These are phyloP conservation scores for Trypoxylus dichotomus DNA, from an alignment of 1,140 invertebrate genomes.

Conservation along the genomic window DNA sequence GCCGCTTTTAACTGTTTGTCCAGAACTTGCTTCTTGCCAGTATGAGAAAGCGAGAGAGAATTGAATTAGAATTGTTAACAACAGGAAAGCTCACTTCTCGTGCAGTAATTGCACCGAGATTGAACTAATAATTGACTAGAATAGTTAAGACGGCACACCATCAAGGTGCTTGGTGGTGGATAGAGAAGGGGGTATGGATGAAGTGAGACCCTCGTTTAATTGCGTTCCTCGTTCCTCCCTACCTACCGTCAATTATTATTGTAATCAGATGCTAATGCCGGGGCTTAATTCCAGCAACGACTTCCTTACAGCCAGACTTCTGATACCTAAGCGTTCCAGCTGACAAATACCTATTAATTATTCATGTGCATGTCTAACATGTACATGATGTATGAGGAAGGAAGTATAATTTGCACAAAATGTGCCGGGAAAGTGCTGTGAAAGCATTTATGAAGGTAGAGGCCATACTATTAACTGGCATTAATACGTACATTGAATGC, in stretches of 20 bases:
- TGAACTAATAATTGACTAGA: slow-evolving; percentile 42
- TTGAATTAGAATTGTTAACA: slow-evolving; percentile 39
- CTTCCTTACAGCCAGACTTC: slow-evolving; percentile 17
- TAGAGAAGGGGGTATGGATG: not conserved
- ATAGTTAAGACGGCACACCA: slow-evolving; percentile 29
- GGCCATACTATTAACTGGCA: not conserved
- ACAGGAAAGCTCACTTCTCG: slow-evolving; percentile 33
- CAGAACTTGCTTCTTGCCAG: not conserved
- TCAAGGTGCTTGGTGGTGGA: not conserved
- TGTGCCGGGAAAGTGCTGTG: not conserved
- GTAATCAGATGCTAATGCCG: slow-evolving; percentile 35
- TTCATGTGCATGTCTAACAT: slow-evolving; percentile 8
- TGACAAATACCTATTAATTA: slow-evolving; percentile 32
- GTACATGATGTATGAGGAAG: not conserved
- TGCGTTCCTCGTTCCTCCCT: slow-evolving; percentile 33
- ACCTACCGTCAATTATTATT: slow-evolving; percentile 37
- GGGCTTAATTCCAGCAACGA: slow-evolving; percentile 18
- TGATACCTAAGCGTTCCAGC: slow-evolving; percentile 24
- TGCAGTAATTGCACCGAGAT: slow-evolving; percentile 38
- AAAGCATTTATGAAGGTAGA: not conserved
- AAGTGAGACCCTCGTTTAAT: slow-evolving; percentile 28
- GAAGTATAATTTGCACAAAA: not conserved
- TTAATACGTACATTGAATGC: no score
- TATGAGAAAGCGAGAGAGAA: not conserved
- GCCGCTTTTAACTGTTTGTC: not conserved